phyloP scores from a whole-genome alignment of 1,140 invertebrate species.

The Antheraea pernyi region DNA sequence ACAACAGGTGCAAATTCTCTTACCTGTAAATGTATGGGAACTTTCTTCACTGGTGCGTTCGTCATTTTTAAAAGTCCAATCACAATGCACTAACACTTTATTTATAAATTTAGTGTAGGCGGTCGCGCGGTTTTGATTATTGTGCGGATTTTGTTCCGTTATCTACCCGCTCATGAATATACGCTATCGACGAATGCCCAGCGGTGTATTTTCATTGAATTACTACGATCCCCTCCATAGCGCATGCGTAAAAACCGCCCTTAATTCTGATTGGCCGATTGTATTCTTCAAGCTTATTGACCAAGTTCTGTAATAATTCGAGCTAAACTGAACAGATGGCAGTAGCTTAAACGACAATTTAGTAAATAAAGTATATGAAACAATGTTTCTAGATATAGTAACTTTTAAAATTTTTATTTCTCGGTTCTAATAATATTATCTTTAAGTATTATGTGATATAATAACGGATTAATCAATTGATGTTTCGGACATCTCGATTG shows the following conservation, averaged over 20 bases:
- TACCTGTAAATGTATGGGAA: constrained; percentile 96
- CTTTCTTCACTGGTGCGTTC: constrained; percentile 90
- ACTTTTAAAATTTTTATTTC: background rate
- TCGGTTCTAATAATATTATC: too few species aligned
- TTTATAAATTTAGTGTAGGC: constrained; percentile 64
- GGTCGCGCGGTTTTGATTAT: constrained; percentile 44
- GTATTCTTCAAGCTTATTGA: constrained; percentile 5
- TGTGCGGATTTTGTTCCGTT: constrained; percentile 31
- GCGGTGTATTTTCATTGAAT: constrained; percentile 60
- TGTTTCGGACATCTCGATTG: too few species aligned
- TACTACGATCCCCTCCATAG: constrained; percentile 50
- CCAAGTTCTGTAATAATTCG: constrained; percentile 23
- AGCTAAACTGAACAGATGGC: constrained; percentile 36
- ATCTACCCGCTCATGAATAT: constrained; percentile 20
- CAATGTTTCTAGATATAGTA: background rate
- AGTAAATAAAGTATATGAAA: background rate
- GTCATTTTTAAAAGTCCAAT: constrained; percentile 59
- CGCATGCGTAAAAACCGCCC: constrained; percentile 60
- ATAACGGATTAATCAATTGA: too few species aligned
- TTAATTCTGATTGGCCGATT: constrained; percentile 36
- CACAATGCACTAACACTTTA: constrained; percentile 62
- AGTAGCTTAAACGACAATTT: constrained; percentile 10
- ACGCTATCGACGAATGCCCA: constrained; percentile 44
- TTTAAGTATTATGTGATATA: too few species aligned
- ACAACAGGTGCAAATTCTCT: constrained; percentile 59